A percentile compares a stretch with the other conserved stretches of the same genome.
Conservation (phyloP, 2,888 invertebrate genomes). For the Cryptus armator region DNA sequence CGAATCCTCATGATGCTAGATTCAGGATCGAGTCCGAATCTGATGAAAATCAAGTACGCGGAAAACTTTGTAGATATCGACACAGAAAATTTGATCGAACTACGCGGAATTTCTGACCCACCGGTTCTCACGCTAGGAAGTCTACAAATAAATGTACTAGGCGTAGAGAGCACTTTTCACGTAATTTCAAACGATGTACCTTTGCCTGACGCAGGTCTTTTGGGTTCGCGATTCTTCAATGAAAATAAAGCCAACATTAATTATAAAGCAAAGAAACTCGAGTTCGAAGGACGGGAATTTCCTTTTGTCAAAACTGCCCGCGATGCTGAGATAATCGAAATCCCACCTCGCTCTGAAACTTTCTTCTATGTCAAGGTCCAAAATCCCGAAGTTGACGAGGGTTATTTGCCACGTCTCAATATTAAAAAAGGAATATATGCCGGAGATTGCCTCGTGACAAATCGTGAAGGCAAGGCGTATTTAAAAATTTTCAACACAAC, state of each 20-base stretch:
- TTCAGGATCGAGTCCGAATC: conserved; percentile 1
- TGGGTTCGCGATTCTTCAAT: conserved; percentile 2
- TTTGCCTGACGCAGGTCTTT: conserved; percentile 8
- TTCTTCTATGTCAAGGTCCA: conserved; percentile 17
- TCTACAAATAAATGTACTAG: not conserved
- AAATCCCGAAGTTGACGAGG: not conserved
- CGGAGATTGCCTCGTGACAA: not conserved
- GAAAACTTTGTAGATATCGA: not conserved
- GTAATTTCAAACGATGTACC: not conserved
- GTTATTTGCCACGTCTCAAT: not conserved
- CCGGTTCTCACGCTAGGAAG: conserved; percentile 8
- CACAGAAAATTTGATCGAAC: not conserved
- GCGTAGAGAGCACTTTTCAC: not conserved
- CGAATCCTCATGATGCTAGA: conserved; percentile 3
- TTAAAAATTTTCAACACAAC: conserved; percentile 3
- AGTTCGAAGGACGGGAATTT: not conserved
- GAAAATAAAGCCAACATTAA: not conserved
- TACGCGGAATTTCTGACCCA: not conserved
- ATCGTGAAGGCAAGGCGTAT: not conserved
- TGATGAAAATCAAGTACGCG: not conserved
- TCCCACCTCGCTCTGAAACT: not conserved
- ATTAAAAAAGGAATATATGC: not conserved
- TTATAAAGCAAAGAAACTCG: not conserved
- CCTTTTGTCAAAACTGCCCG: not conserved
- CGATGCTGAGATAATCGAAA: not conserved